Evolutionary conservation across 2,113 vertebrate genomes (phyloP).

Genomic region (Thamnaconus septentrionalis): DNA sequence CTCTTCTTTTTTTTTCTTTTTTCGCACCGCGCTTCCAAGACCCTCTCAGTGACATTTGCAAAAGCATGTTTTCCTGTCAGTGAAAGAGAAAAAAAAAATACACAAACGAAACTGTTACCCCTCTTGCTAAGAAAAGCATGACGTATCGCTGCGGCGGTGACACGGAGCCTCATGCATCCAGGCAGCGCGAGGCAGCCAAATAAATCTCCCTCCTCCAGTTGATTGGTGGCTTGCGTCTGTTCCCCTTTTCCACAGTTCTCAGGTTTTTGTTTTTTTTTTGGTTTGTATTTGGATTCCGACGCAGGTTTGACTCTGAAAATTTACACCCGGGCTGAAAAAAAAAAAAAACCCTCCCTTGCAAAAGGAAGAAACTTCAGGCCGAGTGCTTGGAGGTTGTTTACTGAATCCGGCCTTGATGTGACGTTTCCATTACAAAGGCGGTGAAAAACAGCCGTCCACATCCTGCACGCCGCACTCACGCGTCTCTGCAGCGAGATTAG

Average conservation of each 20-base stretch:
- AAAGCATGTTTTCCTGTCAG: constrained; percentile 4
- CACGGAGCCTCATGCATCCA: neutral
- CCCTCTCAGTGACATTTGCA: constrained; percentile 1
- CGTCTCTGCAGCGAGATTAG: too few relatives aligned
- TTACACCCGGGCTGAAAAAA: too few relatives aligned
- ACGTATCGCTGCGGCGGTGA: neutral
- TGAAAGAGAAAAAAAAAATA: neutral
- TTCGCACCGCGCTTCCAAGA: constrained; percentile 8
- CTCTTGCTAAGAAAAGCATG: too few relatives aligned
- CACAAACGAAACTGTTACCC: too few relatives aligned
- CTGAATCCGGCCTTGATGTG: constrained; percentile 31
- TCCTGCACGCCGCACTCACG: too few relatives aligned
- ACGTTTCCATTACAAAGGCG: constrained; percentile 10
- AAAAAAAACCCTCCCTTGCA: constrained; percentile 1
- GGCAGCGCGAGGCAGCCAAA: neutral
- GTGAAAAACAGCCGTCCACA: constrained; percentile 7
- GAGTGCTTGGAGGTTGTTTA: constrained; percentile 33
- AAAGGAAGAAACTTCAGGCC: constrained; percentile 13
- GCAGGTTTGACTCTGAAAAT: too few relatives aligned
- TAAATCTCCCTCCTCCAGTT: neutral
- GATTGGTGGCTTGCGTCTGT: neutral
- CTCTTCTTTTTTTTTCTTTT: constrained; percentile 26
- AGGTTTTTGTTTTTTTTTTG: too few relatives aligned
- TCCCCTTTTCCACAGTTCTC: constrained; percentile 6
- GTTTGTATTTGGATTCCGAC: too few relatives aligned